Base-by-base conservation (phyloP, 2,888 invertebrate genomes). In the Caenorhabditis imperialis region DNA sequence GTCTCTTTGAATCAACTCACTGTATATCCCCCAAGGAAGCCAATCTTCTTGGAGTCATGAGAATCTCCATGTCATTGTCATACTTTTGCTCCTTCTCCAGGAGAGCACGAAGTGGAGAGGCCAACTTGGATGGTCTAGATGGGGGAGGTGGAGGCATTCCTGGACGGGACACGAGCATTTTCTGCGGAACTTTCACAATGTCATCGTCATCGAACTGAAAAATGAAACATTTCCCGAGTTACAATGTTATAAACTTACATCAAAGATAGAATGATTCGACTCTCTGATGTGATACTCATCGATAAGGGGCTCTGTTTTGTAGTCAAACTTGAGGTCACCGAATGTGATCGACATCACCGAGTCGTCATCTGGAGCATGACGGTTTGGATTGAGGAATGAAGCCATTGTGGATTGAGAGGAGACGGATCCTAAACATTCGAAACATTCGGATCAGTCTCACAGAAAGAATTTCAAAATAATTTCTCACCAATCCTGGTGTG, bases 301-400 rank as follows among this genome's bases (percentile, higher is more conserved):
- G 33, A 61, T 61, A 18, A 54, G 69, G 58, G 55, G 74, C 42
- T 48, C 79, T 20, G 74, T 69, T 35, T 37, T 62, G 40, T 75
- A 77, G 58, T 79, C 79, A 22, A 79, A 79, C 45, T 77, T 79
- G 38, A 85, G 40, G 53, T 85, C 85, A 40, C 83, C 82, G 62
- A 85, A 86, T 16, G 84, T 84, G 18, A 74, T 61, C 10, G 85
- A 85, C 61, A 82, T 79, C 14, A 85, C 69, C 3, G 85, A 85
- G 50, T 86, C 85, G 25, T 81, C 79, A 75, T 85, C 85, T 8
- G 62, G 58, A 22, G 81, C 60, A 23, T 76, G 48, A 12, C 58
- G 51, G 4, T 74, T 67, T 18, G 74, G 74, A 20, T 74, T 72
- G n/a, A 69, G 37, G 2, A 77, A 10, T 2, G 75, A 75, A 2